phyloP scores from a whole-genome alignment of 2,797 vertebrate species.

The Enteromius treurensis region DNA sequence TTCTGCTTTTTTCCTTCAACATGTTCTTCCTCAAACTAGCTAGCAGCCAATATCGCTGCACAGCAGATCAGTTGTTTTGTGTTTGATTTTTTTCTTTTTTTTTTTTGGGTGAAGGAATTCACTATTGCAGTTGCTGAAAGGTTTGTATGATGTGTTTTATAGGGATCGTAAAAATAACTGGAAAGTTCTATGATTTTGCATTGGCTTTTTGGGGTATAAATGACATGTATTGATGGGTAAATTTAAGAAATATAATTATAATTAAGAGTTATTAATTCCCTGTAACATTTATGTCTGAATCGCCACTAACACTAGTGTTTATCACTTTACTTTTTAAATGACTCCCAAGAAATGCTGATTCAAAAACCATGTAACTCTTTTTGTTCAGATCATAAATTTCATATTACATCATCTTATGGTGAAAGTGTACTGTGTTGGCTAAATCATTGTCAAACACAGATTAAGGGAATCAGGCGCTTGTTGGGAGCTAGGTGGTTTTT shows the following conservation, averaged over 20 bases:
- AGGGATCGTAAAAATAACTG: background rate
- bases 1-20: background rate
- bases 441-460: conserved; percentile 15
- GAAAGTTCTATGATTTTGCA: background rate
- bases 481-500: background rate
- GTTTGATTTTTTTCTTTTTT: background rate
- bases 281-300: background rate
- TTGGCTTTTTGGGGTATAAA: background rate
- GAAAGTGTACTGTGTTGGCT: background rate
- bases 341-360: background rate
- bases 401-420: conserved; percentile 7
- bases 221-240: background rate
- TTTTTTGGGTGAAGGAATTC: background rate
- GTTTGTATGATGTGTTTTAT: background rate
- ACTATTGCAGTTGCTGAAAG: background rate
- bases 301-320: background rate
- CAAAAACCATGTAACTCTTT: background rate
- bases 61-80: background rate
- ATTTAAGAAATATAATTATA: background rate
- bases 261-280: background rate
- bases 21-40: background rate
- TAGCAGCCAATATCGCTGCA: conserved; percentile 32
- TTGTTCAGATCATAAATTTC: background rate
- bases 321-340: background rate
- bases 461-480: background rate